phyloP scores from a whole-genome alignment of 2,888 invertebrate genomes.

The Heteromyza rotundicornis region DNA sequence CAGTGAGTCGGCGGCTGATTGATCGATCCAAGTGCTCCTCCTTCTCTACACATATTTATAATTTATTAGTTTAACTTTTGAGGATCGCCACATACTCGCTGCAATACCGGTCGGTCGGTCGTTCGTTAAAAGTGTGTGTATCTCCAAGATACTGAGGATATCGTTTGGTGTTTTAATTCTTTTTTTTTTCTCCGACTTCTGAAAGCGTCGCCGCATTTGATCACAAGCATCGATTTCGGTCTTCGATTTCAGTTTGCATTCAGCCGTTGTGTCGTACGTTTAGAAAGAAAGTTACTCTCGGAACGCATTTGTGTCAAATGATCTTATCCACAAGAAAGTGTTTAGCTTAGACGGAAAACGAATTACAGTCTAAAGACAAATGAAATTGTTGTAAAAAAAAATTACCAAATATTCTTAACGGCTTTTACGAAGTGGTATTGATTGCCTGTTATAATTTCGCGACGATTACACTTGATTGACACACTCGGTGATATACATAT shows the following conservation, averaged over 20 bases:
- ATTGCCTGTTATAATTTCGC: too few relatives aligned
- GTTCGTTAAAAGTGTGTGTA: background rate
- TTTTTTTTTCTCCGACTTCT: too few relatives aligned
- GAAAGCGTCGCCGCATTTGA: too few relatives aligned
- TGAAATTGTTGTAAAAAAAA: too few relatives aligned
- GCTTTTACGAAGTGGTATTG: background rate
- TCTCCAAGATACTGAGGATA: background rate
- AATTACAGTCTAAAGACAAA: too few relatives aligned
- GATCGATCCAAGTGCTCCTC: slow-evolving; percentile 11
- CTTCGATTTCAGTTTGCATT: slow-evolving; percentile 12
- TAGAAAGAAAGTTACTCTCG: slow-evolving; percentile 2
- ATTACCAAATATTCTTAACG: too few relatives aligned
- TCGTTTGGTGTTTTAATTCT: background rate
- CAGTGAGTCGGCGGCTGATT: slow-evolving; percentile 38
- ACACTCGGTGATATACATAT: too few relatives aligned
- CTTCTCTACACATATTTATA: background rate
- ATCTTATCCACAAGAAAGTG: background rate
- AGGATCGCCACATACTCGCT: background rate
- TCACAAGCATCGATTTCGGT: slow-evolving; percentile 7
- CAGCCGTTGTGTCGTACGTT: slow-evolving; percentile 8
- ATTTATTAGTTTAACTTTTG: background rate
- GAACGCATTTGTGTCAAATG: too few relatives aligned
- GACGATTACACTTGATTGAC: too few relatives aligned
- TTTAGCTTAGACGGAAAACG: background rate
- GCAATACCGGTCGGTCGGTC: background rate